Evolutionary conservation across 2,113 vertebrate species (phyloP).

Genomic region (Riparia riparia): DNA sequence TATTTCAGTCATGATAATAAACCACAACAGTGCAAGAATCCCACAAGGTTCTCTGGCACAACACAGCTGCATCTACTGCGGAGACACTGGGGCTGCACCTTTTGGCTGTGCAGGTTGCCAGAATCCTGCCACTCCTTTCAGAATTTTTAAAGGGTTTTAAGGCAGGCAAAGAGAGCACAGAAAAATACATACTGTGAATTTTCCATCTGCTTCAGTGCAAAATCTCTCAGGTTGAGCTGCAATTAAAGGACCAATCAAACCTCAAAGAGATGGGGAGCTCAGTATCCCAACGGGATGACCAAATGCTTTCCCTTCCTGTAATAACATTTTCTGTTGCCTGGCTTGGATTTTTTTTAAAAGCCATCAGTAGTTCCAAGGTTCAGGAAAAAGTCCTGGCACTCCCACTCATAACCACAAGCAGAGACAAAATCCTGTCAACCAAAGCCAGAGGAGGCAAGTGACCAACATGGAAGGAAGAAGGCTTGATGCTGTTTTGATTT

Average conservation of each 20-base stretch:
- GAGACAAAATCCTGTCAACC: background rate
- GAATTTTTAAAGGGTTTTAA: background rate
- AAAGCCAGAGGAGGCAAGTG: background rate
- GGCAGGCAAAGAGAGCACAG: background rate
- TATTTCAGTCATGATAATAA: background rate
- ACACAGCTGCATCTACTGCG: background rate
- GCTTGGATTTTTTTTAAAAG: background rate
- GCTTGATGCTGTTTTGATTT: background rate
- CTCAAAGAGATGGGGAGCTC: background rate
- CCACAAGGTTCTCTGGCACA: background rate
- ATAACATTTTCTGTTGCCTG: background rate
- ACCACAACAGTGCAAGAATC: accelerated
- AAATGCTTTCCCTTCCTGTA: background rate
- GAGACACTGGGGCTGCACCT: no score
- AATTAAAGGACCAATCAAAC: background rate
- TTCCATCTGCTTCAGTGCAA: background rate
- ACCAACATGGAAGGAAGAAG: background rate
- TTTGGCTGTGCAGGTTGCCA: background rate
- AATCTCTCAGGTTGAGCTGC: background rate
- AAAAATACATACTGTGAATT: background rate
- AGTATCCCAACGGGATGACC: background rate
- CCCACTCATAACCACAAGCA: background rate
- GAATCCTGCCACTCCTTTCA: background rate
- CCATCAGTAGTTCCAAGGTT: background rate
- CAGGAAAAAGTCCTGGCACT: background rate